Evolutionary conservation across 2,113 vertebrate species (phyloP).

Genomic region (Pygoscelis adeliae): DNA sequence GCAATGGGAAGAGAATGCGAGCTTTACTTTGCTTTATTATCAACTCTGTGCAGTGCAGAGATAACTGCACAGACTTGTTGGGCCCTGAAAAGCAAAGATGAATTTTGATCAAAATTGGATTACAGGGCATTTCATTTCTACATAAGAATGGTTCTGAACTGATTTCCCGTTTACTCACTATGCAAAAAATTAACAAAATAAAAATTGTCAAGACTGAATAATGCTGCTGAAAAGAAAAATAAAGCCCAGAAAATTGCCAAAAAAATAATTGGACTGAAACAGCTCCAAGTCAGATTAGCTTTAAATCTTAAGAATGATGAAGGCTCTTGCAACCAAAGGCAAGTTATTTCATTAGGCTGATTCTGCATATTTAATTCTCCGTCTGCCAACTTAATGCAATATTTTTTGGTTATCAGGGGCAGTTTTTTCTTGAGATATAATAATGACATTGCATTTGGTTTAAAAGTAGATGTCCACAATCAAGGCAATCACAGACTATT

Average conservation of each 20-base stretch:
- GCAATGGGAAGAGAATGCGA: slow-evolving; percentile 31
- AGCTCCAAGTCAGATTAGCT: slow-evolving; percentile 48
- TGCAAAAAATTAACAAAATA: slow-evolving; percentile 37
- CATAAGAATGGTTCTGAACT: slow-evolving; percentile 59
- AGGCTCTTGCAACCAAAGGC: slow-evolving; percentile 46
- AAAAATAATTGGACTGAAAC: slow-evolving; percentile 52
- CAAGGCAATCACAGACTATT: slow-evolving; percentile 40
- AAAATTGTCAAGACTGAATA: slow-evolving; percentile 36
- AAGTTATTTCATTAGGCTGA: slow-evolving; percentile 60
- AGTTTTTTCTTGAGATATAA: neutral
- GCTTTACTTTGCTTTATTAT: slow-evolving; percentile 31
- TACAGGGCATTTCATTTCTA: slow-evolving; percentile 56
- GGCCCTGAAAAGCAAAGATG: slow-evolving; percentile 38
- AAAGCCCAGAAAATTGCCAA: neutral
- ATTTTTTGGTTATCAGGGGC: slow-evolving; percentile 25
- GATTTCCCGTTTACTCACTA: slow-evolving; percentile 48
- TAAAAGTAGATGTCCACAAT: slow-evolving; percentile 14
- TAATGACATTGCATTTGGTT: neutral
- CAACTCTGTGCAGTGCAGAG: slow-evolving; percentile 42
- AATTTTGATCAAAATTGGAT: slow-evolving; percentile 69
- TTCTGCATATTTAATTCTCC: slow-evolving; percentile 42
- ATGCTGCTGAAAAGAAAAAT: slow-evolving; percentile 31
- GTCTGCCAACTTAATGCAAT: neutral
- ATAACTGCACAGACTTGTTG: neutral
- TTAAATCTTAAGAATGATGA: slow-evolving; percentile 58